Percentiles rank a stretch among this genome's conserved stretches.
Conservation (phyloP, 2,888 invertebrate species). For the Tortrix viridana region DNA sequence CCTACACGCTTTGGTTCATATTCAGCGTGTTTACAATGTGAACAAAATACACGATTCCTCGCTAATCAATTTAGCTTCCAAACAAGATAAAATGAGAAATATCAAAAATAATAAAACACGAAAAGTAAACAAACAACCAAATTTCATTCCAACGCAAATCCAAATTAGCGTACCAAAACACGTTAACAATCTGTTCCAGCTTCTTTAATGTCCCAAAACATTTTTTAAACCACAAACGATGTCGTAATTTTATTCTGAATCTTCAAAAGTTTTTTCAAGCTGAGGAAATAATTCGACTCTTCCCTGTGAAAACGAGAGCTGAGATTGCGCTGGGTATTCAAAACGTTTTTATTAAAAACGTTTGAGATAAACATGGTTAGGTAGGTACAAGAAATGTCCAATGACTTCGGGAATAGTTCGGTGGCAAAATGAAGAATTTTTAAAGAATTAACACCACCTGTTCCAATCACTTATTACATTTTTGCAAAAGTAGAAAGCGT, state of each 20-base stretch:
- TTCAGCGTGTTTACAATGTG: too few relatives aligned
- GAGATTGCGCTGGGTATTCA: constrained; percentile 7
- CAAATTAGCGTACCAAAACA: constrained; percentile 14
- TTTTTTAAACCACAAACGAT: constrained; percentile 13
- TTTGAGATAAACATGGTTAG: too few relatives aligned
- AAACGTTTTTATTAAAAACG: neutral
- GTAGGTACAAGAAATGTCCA: too few relatives aligned
- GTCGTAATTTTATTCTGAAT: constrained; percentile 19
- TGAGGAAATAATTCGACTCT: constrained; percentile 12
- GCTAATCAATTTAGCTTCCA: neutral
- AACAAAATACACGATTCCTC: too few relatives aligned
- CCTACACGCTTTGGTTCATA: too few relatives aligned
- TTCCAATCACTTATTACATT: too few relatives aligned
- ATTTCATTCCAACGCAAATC: too few relatives aligned
- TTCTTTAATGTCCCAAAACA: constrained; percentile 15
- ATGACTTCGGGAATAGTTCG: too few relatives aligned
- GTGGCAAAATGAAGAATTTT: too few relatives aligned
- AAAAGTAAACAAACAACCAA: constrained; percentile 4
- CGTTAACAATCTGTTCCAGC: constrained; percentile 7
- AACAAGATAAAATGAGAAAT: neutral
- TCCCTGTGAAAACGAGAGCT: neutral
- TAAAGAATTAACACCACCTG: too few relatives aligned
- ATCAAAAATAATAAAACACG: neutral
- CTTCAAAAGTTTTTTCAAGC: constrained; percentile 20
- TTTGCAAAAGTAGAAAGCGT: too few relatives aligned